These are phyloP conservation scores for Julus scanicus DNA, from an alignment of 2,888 invertebrate species.

Conservation along the genomic window DNA sequence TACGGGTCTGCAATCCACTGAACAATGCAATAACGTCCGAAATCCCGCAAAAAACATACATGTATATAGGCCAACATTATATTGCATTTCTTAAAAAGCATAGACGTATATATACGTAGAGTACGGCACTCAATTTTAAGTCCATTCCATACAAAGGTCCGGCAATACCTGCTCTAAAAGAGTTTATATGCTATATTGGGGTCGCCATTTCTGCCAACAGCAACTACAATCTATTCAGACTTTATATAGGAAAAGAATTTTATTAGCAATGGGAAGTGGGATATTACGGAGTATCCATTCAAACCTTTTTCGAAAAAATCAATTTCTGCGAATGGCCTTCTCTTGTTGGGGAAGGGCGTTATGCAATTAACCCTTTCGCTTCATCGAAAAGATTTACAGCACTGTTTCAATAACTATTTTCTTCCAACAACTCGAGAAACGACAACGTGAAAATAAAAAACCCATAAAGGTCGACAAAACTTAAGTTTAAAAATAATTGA, in stretches of 20 bases:
- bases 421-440: not conserved
- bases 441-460: not conserved
- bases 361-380: slow-evolving; percentile 37
- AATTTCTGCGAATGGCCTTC: slow-evolving; percentile 22
- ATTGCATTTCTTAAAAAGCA: slow-evolving; percentile 36
- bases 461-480: not conserved
- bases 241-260: slow-evolving; percentile 8
- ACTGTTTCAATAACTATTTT: slow-evolving; percentile 27
- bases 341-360: slow-evolving; percentile 23
- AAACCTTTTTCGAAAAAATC: slow-evolving; percentile 11
- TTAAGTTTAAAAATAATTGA: not conserved
- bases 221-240: slow-evolving; percentile 40
- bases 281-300: slow-evolving; percentile 32
- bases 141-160: slow-evolving; percentile 7
- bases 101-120: not conserved
- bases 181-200: slow-evolving; percentile 23
- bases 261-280: not conserved
- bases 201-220: slow-evolving; percentile 25
- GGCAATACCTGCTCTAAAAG: slow-evolving; percentile 24
- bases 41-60: slow-evolving; percentile 23
- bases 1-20: slow-evolving; percentile 39
- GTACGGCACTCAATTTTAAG: slow-evolving; percentile 18
- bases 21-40: slow-evolving; percentile 36
- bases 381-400: slow-evolving; percentile 5
- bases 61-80: slow-evolving; percentile 1